Percentiles rank a stretch among this genome's conserved stretches.
Evolutionary conservation across 2,888 invertebrate genomes (phyloP).

Genomic region (Drosophila mettleri): DNA sequence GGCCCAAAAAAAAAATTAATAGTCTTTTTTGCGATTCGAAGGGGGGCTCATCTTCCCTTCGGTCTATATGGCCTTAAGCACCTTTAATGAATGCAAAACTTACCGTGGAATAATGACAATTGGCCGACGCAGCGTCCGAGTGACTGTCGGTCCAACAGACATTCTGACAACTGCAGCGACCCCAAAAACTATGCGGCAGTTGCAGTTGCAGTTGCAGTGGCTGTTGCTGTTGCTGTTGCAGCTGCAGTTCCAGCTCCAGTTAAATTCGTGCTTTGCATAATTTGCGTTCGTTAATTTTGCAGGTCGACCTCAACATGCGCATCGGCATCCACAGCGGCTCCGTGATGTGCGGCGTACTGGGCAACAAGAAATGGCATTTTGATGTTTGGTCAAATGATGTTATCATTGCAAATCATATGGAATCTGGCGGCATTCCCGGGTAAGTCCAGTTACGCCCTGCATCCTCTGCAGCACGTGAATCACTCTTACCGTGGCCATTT

Average conservation of each 20-base stretch:
- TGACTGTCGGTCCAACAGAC: constrained; percentile 9
- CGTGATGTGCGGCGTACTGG: constrained; percentile 97
- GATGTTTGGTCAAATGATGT: constrained; percentile 98
- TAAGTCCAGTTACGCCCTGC: constrained; percentile 86
- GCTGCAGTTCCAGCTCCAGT: constrained; percentile 12
- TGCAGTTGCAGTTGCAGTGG: constrained; percentile 4
- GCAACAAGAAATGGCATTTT: constrained; percentile 96
- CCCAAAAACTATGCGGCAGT: constrained; percentile 26
- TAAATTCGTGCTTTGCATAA: constrained; percentile 50
- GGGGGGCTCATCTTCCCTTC: background rate
- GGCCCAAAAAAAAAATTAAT: constrained; percentile 35
- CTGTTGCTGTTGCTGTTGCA: constrained; percentile 6
- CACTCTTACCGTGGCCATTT: constrained; percentile 6
- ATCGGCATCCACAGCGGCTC: constrained; percentile 99
- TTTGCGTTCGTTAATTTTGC: constrained; percentile 66
- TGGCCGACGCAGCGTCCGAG: constrained; percentile 20
- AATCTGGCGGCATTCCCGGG: constrained; percentile 98
- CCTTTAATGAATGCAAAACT: constrained; percentile 44
- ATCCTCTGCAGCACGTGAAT: no score
- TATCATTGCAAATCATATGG: constrained; percentile 97
- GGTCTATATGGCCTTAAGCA: constrained; percentile 28
- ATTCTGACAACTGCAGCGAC: constrained; percentile 25
- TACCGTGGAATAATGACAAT: constrained; percentile 48
- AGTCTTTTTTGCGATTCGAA: constrained; percentile 39
- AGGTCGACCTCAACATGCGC: constrained; percentile 98